Evolutionary conservation across 53 echinoderm and acorn worm genomes (phyloP).

Genomic region (Glandiceps talaboti): DNA sequence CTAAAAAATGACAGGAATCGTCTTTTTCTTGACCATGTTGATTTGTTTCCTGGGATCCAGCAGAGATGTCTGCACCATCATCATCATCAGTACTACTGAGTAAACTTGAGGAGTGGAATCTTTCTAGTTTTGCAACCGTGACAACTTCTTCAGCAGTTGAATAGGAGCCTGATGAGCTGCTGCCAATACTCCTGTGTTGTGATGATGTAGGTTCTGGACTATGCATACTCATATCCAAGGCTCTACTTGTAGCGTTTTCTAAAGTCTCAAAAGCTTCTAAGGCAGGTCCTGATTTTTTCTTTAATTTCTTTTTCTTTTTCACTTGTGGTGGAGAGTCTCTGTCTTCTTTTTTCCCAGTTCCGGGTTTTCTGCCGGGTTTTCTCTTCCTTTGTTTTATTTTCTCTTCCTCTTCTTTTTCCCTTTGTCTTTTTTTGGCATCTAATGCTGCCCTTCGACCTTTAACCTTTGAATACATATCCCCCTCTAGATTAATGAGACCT

Average conservation of each 20-base stretch:
- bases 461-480: constrained; percentile 99
- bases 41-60: too few species aligned
- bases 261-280: constrained; percentile 81
- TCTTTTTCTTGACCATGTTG: too few species aligned
- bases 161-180: constrained; percentile 40
- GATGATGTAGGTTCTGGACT: constrained; percentile 65
- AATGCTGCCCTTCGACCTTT: constrained; percentile 68
- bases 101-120: not conserved
- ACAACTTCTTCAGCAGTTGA: constrained; percentile 61
- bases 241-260: constrained; percentile 56
- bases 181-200: constrained; percentile 61
- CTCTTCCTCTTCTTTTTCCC: not conserved
- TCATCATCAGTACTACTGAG: not conserved
- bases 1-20: too few species aligned
- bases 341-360: not conserved
- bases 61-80: too few species aligned
- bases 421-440: constrained; percentile 51
- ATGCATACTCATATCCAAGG: constrained; percentile 16
- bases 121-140: constrained; percentile 66
- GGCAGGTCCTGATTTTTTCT: constrained; percentile 45
- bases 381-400: not conserved
- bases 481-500: constrained; percentile 44
- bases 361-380: not conserved
- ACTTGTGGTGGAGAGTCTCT: constrained; percentile 19
- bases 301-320: constrained; percentile 36